phyloP scores from a whole-genome alignment of 2,113 vertebrate genomes.

The Neotragus moschatus region DNA sequence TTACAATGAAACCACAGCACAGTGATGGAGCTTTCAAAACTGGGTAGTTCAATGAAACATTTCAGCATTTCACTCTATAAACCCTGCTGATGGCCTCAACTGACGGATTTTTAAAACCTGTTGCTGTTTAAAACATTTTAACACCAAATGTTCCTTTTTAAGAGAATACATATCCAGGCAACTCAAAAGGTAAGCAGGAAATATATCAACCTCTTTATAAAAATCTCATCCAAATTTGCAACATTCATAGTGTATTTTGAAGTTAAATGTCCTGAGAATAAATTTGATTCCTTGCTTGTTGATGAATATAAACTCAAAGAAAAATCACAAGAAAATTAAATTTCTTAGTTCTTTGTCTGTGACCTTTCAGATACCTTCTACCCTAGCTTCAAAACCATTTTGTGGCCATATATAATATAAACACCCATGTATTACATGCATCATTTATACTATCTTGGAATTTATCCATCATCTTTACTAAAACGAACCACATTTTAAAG shows the following conservation, averaged over 20 bases:
- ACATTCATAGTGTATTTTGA: slow-evolving; percentile 72
- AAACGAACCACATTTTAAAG: slow-evolving; percentile 58
- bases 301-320: slow-evolving; percentile 68
- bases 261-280: slow-evolving; percentile 71
- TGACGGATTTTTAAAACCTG: not conserved
- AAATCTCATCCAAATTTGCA: slow-evolving; percentile 71
- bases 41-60: slow-evolving; percentile 61
- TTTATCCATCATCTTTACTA: slow-evolving; percentile 52
- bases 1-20: slow-evolving; percentile 73
- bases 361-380: not conserved
- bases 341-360: slow-evolving; percentile 37
- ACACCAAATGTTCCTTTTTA: slow-evolving; percentile 65
- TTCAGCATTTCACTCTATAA: slow-evolving; percentile 63
- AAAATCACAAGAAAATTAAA: slow-evolving; percentile 69
- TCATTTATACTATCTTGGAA: slow-evolving; percentile 38
- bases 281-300: slow-evolving; percentile 66
- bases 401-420: slow-evolving; percentile 59
- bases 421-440: slow-evolving; percentile 53
- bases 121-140: slow-evolving; percentile 70
- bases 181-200: slow-evolving; percentile 63
- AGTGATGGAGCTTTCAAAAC: slow-evolving; percentile 64
- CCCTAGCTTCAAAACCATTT: slow-evolving; percentile 25
- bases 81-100: slow-evolving; percentile 11
- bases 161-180: slow-evolving; percentile 70
- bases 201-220: slow-evolving; percentile 18